Conservation (phyloP, 2,888 invertebrate genomes). For the Nephrotoma appendiculata region DNA sequence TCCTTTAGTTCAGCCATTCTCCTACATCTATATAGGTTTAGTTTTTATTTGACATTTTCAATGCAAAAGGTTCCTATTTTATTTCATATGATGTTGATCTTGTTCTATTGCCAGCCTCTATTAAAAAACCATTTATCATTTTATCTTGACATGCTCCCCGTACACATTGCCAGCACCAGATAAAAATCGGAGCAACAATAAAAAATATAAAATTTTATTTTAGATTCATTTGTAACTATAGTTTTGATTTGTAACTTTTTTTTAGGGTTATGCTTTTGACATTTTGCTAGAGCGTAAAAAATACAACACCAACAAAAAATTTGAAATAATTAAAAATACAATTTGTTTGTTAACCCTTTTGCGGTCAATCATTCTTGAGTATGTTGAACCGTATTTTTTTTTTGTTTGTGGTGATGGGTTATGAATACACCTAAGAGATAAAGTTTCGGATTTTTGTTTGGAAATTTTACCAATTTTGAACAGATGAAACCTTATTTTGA, state of each 20-base stretch:
- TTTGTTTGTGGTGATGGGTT: background rate
- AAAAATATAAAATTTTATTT: background rate
- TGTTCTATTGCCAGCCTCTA: background rate
- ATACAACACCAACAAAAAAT: background rate
- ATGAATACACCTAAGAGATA: background rate
- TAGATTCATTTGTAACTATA: background rate
- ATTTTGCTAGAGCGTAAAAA: background rate
- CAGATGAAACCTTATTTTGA: background rate
- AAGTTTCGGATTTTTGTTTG: background rate
- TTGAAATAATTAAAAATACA: background rate
- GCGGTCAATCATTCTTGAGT: background rate
- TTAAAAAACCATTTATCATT: background rate
- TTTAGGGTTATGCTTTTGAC: background rate
- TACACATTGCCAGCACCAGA: too few species aligned
- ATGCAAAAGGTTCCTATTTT: too few species aligned
- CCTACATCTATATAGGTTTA: background rate
- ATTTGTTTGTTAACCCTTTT: background rate
- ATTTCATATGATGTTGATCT: too few species aligned
- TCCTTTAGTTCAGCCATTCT: background rate
- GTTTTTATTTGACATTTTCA: background rate
- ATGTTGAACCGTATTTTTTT: background rate
- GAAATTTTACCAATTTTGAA: background rate
- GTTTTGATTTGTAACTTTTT: background rate
- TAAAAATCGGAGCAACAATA: too few species aligned
- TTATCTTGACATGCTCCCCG: background rate